Conservation (phyloP, 92 coral and sea anemone genomes). For the Isaurus tuberculatus region DNA sequence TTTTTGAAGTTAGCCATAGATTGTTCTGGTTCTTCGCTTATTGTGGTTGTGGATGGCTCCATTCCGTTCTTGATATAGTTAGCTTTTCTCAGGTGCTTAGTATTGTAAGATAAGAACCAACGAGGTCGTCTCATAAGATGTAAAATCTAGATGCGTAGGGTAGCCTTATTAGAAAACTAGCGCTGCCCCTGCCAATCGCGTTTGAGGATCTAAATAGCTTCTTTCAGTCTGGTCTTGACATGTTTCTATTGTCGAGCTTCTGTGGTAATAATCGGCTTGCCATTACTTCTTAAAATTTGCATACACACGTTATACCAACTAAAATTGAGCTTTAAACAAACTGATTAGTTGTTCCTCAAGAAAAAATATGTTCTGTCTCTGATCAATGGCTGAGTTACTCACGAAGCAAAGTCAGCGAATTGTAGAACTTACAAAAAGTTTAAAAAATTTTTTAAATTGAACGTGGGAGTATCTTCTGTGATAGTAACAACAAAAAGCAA, state of each 20-base stretch:
- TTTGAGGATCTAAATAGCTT: neutral
- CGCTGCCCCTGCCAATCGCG: constrained; percentile 5
- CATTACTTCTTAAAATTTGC: neutral
- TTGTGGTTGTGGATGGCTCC: constrained; percentile 3
- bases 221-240: neutral
- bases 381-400: neutral
- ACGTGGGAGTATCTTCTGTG: too few species aligned
- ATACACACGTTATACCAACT: neutral
- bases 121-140: neutral
- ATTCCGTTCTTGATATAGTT: neutral
- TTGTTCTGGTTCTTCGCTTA: constrained; percentile 8
- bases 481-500: too few species aligned
- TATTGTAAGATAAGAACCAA: neutral
- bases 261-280: neutral
- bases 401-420: too few species aligned
- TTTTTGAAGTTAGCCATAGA: constrained; percentile 16
- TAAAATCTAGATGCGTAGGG: neutral
- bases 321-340: neutral
- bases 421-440: too few species aligned
- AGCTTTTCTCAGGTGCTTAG: neutral
- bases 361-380: neutral
- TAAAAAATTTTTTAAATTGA: too few species aligned
- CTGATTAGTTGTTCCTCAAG: neutral
- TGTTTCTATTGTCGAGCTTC: neutral
- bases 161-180: neutral